These are phyloP conservation scores for Hyperoodon ampullatus DNA, from an alignment of 2,113 vertebrate genomes.

Conservation along the genomic window DNA sequence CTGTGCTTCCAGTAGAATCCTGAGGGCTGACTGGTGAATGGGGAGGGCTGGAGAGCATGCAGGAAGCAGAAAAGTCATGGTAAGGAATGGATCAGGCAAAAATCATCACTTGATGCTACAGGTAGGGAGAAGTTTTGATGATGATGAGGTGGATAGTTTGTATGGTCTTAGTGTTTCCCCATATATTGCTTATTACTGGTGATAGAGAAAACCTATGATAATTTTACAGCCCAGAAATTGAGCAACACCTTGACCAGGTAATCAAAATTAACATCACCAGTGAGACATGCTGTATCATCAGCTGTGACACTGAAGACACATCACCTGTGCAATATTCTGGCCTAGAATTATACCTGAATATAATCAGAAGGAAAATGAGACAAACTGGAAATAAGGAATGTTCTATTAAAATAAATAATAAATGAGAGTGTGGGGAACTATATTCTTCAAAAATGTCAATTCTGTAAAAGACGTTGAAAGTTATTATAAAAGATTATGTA, in stretches of 20 bases:
- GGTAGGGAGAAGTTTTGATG: not conserved
- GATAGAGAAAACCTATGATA: not conserved
- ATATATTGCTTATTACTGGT: not conserved
- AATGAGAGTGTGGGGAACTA: not conserved
- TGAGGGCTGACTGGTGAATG: no score
- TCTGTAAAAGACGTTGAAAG: not conserved
- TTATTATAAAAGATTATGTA: not conserved
- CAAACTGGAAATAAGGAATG: not conserved
- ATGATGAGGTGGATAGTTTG: not conserved
- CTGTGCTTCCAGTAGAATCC: not conserved
- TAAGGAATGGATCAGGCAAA: not conserved
- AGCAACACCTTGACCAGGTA: not conserved
- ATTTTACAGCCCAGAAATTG: not conserved
- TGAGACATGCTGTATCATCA: not conserved
- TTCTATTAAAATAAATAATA: not conserved
- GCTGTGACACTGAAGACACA: not conserved
- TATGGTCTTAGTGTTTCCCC: not conserved
- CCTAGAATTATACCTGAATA: not conserved
- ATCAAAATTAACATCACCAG: not conserved
- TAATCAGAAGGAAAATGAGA: not conserved
- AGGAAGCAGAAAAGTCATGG: not conserved
- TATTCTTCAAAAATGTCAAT: not conserved
- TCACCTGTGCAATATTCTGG: not conserved
- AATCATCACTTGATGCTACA: not conserved
- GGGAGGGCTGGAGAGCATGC: no score